Evolutionary conservation across 2,797 vertebrate species (phyloP).

Genomic region (Myoxocephalus aenaeus): DNA sequence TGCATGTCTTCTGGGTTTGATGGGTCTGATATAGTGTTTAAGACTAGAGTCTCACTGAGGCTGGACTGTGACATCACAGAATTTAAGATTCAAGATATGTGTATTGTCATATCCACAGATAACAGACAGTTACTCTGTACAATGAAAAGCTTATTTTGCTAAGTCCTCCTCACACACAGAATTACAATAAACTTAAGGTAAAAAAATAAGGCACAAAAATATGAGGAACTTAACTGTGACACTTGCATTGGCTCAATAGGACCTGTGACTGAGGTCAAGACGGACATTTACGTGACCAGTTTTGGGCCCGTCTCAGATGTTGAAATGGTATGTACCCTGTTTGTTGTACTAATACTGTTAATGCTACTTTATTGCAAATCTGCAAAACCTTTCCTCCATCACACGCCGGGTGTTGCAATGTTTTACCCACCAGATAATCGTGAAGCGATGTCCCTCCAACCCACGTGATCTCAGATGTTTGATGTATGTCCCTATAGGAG

Average conservation of each 20-base stretch:
- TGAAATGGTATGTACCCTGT: constrained; percentile 94
- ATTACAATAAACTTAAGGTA: too few relatives aligned
- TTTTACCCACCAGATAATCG: background rate
- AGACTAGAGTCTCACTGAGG: background rate
- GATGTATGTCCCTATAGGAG: constrained; percentile 85
- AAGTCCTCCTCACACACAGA: too few relatives aligned
- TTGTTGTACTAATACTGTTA: background rate
- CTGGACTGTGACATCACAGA: background rate
- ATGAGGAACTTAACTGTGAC: background rate
- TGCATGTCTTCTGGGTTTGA: constrained; percentile 40
- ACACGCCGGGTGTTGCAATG: background rate
- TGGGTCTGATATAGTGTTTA: constrained; percentile 24
- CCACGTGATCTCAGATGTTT: background rate
- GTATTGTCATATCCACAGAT: too few relatives aligned
- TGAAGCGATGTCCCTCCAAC: background rate
- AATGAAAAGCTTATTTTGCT: too few relatives aligned
- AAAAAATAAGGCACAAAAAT: too few relatives aligned
- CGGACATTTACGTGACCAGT: constrained; percentile 99
- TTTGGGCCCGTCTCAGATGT: constrained; percentile 99
- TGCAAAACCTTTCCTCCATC: background rate
- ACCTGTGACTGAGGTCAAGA: constrained; percentile 99
- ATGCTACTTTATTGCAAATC: background rate
- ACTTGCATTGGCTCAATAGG: constrained; percentile 83
- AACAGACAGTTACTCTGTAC: too few relatives aligned
- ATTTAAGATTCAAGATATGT: too few relatives aligned